Percentiles rank a stretch among this genome's conserved stretches.
Evolutionary conservation across 2,888 invertebrate species (phyloP).

Genomic region (Amphipyra berbera): DNA sequence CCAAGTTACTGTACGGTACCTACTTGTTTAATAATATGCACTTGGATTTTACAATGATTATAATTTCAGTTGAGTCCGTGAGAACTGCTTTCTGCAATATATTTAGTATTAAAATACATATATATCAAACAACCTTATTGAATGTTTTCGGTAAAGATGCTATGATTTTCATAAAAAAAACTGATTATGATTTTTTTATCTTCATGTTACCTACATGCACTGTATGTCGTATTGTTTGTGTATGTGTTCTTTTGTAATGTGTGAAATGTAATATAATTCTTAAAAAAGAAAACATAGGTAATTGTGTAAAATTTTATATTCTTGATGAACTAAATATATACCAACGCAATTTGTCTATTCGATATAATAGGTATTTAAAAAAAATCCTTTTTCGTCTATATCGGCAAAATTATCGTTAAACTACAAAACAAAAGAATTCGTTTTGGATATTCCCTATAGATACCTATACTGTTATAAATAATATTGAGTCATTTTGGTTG

Average conservation of each 20-base stretch:
- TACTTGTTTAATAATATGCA: constrained; percentile 36
- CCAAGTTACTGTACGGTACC: constrained; percentile 35
- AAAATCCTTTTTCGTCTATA: not conserved
- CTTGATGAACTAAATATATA: no score
- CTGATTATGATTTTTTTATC: no score
- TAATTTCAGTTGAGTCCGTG: constrained; percentile 15
- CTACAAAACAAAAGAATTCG: not conserved
- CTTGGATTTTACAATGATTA: constrained; percentile 27
- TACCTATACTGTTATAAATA: not conserved
- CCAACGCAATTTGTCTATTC: no score
- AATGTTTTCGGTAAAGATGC: no score
- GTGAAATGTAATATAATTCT: no score
- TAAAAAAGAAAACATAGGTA: no score
- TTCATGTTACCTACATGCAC: no score
- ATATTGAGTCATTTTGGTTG: constrained; percentile 26
- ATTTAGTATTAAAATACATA: not conserved
- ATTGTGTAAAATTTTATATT: no score
- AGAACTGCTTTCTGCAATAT: constrained; percentile 15
- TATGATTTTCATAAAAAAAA: no score
- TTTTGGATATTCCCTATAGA: not conserved
- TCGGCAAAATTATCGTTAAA: not conserved
- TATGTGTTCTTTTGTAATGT: no score
- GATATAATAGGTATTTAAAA: no score
- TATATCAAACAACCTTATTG: not conserved
- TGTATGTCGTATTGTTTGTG: no score